Evolutionary conservation across 2,113 vertebrate species (phyloP), one percentile per base, ranked within the genome.

Genomic region (Seriola aureovittata): DNA sequence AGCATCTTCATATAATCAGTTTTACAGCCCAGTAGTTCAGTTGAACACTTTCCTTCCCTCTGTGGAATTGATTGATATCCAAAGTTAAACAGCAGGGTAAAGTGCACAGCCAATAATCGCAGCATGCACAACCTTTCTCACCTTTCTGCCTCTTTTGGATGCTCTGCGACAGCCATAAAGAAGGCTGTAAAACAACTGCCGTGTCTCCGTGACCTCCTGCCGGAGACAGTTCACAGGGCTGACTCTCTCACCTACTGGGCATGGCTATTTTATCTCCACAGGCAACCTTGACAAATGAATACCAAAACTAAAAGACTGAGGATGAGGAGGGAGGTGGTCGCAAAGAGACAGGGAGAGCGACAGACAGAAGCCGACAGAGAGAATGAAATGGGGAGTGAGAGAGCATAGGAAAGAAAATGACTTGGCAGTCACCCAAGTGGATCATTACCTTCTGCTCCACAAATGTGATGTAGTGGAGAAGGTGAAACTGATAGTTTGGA

Each of bases 401-500:
- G 80, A 76, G 67, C 78, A 66, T 29, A 34, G 73, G 59, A 71
- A 80, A 80, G 82, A 92, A 91, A 90, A 88, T 83, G 87, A 88
- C 78, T 88, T 89, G 89, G 92, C 89, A 75, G 85, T 81, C 87
- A 78, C 76, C 91, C 92, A 90, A 87, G 81, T 93, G 92, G 92
- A 93, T 94, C 93, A 93, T 94, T 94, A 93, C 88, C 91, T 93
- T 89, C 88, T 91, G 92, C 81, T 91, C 88, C 85, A 91, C 78
- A 88, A 85, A 88, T 84, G 85, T 86, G 89, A 89, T 93, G 91
- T 83, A 86, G 93, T 82, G 84, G 89, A 92, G 85, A 89, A 91
- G 91, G 91, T 89, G 91, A 93, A 92, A 92, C 78, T 89, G 93
- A 94, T 93, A 90, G 92, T 93, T 93, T 93, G 87, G 89, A 92